Percentiles rank a stretch among this genome's conserved stretches.
Conservation (phyloP, 2,797 vertebrate genomes). For the Mormyrus proboscirostris region DNA sequence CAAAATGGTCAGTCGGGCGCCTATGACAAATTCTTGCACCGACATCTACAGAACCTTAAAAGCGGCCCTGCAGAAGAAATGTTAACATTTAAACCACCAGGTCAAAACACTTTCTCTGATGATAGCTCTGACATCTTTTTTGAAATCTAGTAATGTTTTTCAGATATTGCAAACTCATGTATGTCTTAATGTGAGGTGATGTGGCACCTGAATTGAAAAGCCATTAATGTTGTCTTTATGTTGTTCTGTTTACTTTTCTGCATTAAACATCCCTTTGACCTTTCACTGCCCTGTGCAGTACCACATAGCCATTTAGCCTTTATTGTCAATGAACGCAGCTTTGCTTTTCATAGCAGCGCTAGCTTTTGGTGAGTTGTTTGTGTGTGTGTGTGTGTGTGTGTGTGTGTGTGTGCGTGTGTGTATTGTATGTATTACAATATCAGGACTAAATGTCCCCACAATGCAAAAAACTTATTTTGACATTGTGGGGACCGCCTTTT, state of each 20-base stretch:
- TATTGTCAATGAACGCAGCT: not conserved
- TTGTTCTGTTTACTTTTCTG: not conserved
- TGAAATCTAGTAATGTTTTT: not conserved
- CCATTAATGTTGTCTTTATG: not conserved
- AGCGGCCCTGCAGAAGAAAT: not conserved
- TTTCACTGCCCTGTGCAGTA: not conserved
- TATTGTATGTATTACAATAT: not conserved
- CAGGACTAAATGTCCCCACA: not conserved
- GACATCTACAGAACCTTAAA: too few relatives aligned
- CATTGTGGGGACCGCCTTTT: not conserved
- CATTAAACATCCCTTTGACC: not conserved
- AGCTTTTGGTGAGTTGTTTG: not conserved
- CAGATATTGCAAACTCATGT: not conserved
- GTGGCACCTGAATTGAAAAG: not conserved
- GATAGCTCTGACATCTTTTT: not conserved
- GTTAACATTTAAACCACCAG: not conserved
- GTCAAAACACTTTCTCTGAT: not conserved
- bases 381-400: not conserved
- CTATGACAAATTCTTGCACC: too few relatives aligned
- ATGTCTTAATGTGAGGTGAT: not conserved
- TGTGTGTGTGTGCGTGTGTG: too few relatives aligned
- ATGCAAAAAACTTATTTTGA: not conserved
- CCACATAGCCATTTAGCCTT: not conserved
- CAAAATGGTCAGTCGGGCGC: too few relatives aligned
- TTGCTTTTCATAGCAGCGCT: not conserved